Base-by-base conservation (phyloP, 2,888 invertebrate species). In the Drosophila tanythrix region DNA sequence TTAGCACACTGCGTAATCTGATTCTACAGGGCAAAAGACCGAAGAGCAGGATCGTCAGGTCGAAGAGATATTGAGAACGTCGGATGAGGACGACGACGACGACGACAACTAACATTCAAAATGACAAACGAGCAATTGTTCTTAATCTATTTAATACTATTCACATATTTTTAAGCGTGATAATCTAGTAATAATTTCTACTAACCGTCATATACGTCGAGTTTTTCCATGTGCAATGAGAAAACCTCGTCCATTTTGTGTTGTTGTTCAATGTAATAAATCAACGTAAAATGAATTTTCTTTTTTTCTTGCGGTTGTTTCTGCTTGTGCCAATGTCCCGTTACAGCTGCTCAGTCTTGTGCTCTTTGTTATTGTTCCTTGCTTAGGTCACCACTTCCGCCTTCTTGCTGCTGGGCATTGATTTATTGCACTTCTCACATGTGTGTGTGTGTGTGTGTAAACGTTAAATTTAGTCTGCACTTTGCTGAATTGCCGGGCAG, bases 161-260 rank as follows among this genome's bases (percentile, higher is more conserved):
- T 90, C 36, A 78, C 89, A 40, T 87, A 82, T 68, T 88, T 85
- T 72, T 89, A 84, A 81, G 52, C 4, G 35, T 40, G 29, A 36
- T 27, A 11, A 18, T 35, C 25, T 5, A 10, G 10, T 8, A 2
- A 5, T 40, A n/a, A 2, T 21, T 18, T 46, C 8, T 79, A 88
- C 80, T 87, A 77, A 93, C 92, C 92, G 81, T 92, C 92, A 74
- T 91, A 92, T 58, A 92, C 91, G 76, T 92, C 92, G 36, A 92
- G 86, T 74, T 92, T 92, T 73, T 92, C 93, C 81, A 91, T 91
- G 83, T 92, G 92, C 62, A 92, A 78, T 65, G 92, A 90, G 70
- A 93, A 92, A 61, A 92, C 93, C 74, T 93, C 93, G 79, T 92
- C 92, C 92, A 93, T 93, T 74, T 88, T 90, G 27, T 36, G 33